Evolutionary conservation across 2,113 vertebrate species (phyloP).

Genomic region (Turnix velox): DNA sequence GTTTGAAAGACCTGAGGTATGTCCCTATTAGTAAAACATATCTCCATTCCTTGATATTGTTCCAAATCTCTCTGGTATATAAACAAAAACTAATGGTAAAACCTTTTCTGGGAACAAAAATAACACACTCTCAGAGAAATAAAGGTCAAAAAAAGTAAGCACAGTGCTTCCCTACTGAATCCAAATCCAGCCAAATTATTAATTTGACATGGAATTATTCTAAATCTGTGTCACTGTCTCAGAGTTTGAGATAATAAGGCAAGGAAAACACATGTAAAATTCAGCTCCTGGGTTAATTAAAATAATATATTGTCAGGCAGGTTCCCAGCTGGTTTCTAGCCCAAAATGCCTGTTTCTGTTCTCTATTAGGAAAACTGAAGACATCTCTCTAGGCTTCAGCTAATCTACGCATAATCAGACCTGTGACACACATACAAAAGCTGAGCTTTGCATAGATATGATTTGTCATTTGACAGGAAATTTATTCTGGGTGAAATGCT

Average conservation of each 20-base stretch:
- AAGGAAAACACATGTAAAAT: not conserved
- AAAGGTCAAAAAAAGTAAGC: not conserved
- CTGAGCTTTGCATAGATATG: not conserved
- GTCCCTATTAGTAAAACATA: not conserved
- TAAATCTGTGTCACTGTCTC: not conserved
- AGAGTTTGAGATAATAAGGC: not conserved
- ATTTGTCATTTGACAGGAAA: slow-evolving; percentile 31
- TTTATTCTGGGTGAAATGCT: slow-evolving; percentile 27
- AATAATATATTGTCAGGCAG: not conserved
- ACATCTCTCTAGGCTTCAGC: not conserved
- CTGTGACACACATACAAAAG: slow-evolving; percentile 14
- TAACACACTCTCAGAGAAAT: not conserved
- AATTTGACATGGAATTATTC: not conserved
- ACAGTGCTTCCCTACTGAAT: not conserved
- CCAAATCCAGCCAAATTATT: not conserved
- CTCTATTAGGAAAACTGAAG: not conserved
- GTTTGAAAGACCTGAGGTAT: not conserved
- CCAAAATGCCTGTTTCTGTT: not conserved
- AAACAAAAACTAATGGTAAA: not conserved
- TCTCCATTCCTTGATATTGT: not conserved
- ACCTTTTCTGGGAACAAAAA: not conserved
- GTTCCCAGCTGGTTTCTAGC: not conserved
- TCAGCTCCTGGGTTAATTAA: not conserved
- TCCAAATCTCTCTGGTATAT: not conserved
- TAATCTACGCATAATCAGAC: slow-evolving; percentile 19